Base-by-base conservation (phyloP, 2,113 vertebrate genomes). In the Stigmatopora nigra region DNA sequence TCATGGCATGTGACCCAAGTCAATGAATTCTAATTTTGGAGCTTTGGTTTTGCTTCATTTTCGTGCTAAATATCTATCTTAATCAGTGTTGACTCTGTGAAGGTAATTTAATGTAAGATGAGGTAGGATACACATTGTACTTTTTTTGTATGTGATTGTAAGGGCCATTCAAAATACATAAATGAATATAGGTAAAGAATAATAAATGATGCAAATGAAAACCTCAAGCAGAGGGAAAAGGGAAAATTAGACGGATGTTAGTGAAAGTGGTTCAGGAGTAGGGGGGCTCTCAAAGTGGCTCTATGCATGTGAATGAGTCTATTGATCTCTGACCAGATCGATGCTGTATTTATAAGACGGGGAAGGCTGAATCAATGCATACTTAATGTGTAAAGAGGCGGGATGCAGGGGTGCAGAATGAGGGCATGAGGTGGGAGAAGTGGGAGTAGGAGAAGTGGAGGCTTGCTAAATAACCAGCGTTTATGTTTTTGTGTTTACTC, bases 221-320 rank as follows among this genome's bases (percentile, higher is more conserved):
- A 46, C 46, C 47, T 62, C 59, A 60, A 41, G 78, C 61, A 51
- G 63, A 44, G 52, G 46, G 52, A 36, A 52, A 17, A 47, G 19
- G 49, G 56, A 19, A 47, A 22, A 59, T 46, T 53, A 48, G 74
- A 69, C 88, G 89, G 90, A 92, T 90, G 91, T 87, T 92, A 92
- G 90, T 91, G 92, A 91, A 70, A 91, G 88, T 86, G 85, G 85
- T 83, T 89, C 57, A 15, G 76, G 76, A 31, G 87, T 89, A 88
- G 90, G 91, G 89, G 91, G 59, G 92, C 92, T 91, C 90, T 88
- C 70, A 92, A 91, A 92, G 90, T 67, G 77, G 81, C 82, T 88
- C 78, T 85, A 82, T 70, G 94, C 91, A 97, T 96, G 89, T 90
- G 89, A 96, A 97, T 95, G 93, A 96, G 92, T 83, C 68, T 82